Base-by-base conservation (phyloP, 2,888 invertebrate genomes). In the Ennomos quercinarius region DNA sequence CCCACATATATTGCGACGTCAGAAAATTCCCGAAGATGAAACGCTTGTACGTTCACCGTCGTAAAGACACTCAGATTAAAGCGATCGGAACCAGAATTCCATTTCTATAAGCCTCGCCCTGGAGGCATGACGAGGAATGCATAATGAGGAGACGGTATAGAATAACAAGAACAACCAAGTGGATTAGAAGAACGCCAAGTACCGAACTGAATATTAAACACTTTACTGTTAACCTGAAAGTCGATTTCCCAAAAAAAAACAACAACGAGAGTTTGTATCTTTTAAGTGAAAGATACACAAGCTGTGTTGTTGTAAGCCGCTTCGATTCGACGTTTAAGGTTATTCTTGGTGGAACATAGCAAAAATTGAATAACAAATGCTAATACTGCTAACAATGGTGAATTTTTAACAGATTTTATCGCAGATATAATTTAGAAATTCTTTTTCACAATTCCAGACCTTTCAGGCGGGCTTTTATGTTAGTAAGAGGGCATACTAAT, bases 131-230 rank as follows among this genome's bases (percentile, higher is more conserved):
- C 54, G 66, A 66, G 71, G 77, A 76, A 78, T 76, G 67, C 70
- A 63, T 71, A 77, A 76, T 77, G 68, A 76, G 71, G 61, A 64
- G 55, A 63, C 64, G 69, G 73, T 68, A 62, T 65, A 55, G 68
- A 71, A 75, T 73, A 74, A 72, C 71, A 70, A 68, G 66, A 68
- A 64, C 60, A 57, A 49, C 61, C 51, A 70, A 74, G 70, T 75
- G 66, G 72, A 77, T 73, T 70, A 75, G 64, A 75, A 70, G 61
- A 66, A 67, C 66, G 65, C 60, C 60, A 61, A 66, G 64, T 67
- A 68, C 57, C 57, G 64, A 67, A 68, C 66, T 37, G 77, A 78
- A 78, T 78, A 74, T 70, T 71, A 74, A 77, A 64, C 66, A 67
- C 64, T 39, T 27, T 52, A 64, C 58, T 61, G 65, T 37, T 57